Conservation (phyloP, 2,888 invertebrate genomes). For the Drosophila basisetae region DNA sequence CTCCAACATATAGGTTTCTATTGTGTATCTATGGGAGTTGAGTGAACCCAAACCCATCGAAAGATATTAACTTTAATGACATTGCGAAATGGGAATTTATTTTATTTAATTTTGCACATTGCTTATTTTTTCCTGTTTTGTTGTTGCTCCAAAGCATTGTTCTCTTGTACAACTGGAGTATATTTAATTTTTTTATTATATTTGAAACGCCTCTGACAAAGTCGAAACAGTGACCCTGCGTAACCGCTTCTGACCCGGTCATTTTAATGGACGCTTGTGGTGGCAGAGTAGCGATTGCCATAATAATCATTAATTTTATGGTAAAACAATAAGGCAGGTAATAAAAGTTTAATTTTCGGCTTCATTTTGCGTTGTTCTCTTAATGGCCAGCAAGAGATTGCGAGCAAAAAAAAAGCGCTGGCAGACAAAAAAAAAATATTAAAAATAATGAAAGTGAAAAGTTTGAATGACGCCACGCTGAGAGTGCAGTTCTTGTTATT, state of each 20-base stretch:
- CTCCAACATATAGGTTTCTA: slow-evolving; percentile 20
- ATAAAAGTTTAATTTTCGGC: slow-evolving; percentile 77
- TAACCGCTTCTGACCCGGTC: slow-evolving; percentile 3
- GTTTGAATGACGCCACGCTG: slow-evolving; percentile 57
- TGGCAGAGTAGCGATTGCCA: slow-evolving; percentile 65
- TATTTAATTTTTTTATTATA: slow-evolving; percentile 71
- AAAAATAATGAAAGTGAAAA: slow-evolving; percentile 79
- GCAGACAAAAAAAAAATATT: slow-evolving; percentile 35
- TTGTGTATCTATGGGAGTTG: slow-evolving; percentile 29
- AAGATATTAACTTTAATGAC: slow-evolving; percentile 68
- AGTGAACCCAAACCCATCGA: slow-evolving; percentile 13
- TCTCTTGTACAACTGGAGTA: slow-evolving; percentile 30
- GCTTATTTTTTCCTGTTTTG: slow-evolving; percentile 16
- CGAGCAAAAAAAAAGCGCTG: slow-evolving; percentile 21
- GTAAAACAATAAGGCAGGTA: slow-evolving; percentile 81
- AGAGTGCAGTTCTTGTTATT: slow-evolving; percentile 22
- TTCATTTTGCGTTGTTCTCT: slow-evolving; percentile 39
- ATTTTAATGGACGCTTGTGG: slow-evolving; percentile 73
- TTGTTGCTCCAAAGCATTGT: slow-evolving; percentile 19
- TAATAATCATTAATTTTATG: slow-evolving; percentile 82
- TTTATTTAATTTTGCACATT: slow-evolving; percentile 66
- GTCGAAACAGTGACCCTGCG: slow-evolving; percentile 36
- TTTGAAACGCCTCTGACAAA: slow-evolving; percentile 50
- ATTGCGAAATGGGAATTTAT: slow-evolving; percentile 71
- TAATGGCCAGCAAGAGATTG: slow-evolving; percentile 52